Conservation (phyloP, 2,113 vertebrate genomes). For the Brienomyrus longianalis region DNA sequence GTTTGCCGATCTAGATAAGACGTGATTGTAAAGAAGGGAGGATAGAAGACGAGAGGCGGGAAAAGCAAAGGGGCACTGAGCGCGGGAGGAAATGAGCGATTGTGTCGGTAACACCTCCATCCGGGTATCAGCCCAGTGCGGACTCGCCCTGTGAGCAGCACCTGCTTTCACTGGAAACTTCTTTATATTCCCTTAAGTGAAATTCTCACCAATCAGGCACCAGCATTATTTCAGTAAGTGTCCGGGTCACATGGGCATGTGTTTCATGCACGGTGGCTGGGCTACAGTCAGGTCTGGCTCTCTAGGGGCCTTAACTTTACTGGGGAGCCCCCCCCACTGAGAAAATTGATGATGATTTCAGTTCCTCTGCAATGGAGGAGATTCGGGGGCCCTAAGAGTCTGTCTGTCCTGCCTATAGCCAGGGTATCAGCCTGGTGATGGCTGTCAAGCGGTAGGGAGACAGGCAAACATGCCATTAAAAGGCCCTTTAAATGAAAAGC, state of each 20-base stretch:
- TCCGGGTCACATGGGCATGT: not conserved
- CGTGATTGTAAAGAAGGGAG: not conserved
- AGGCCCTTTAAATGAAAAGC: not conserved
- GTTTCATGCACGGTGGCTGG: not conserved
- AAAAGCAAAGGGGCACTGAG: not conserved
- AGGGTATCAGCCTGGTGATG: not conserved
- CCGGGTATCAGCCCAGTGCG: not conserved
- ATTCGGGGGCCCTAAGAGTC: not conserved
- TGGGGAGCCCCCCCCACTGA: not conserved
- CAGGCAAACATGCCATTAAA: not conserved
- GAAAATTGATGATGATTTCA: not conserved
- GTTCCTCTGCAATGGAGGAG: not conserved
- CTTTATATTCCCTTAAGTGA: not conserved
- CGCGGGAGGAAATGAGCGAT: not conserved
- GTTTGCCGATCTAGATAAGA: constrained; percentile 17
- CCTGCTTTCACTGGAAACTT: not conserved
- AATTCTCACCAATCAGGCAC: not conserved
- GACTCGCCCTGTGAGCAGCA: not conserved
- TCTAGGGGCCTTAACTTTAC: not conserved
- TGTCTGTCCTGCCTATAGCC: not conserved
- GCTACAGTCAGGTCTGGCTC: not conserved
- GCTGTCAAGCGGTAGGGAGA: not conserved
- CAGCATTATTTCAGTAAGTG: not conserved
- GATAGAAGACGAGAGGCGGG: not conserved
- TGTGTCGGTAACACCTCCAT: not conserved